Evolutionary conservation across 2,888 invertebrate species (phyloP).

Genomic region (Hypsopygia costalis): DNA sequence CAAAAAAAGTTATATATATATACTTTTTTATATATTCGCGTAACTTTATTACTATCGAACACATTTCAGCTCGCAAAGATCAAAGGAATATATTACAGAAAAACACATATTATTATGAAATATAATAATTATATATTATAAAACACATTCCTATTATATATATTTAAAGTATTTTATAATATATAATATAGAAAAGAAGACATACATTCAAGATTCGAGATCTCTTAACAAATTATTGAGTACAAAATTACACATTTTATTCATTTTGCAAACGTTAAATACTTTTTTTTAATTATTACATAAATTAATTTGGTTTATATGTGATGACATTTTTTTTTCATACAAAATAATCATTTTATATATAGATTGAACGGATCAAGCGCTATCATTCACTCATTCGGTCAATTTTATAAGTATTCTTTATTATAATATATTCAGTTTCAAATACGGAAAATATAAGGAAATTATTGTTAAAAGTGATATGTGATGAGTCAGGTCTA

Average conservation of each 20-base stretch:
- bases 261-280: slow-evolving; percentile 15
- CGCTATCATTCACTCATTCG: slow-evolving; percentile 12
- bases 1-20: background rate
- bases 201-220: slow-evolving; percentile 1
- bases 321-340: background rate
- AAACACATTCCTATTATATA: slow-evolving; percentile 19
- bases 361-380: slow-evolving; percentile 7
- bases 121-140: slow-evolving; percentile 24
- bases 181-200: slow-evolving; percentile 10
- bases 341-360: background rate
- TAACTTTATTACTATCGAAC: background rate
- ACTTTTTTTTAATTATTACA: slow-evolving; percentile 9
- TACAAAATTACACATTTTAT: slow-evolving; percentile 28
- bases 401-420: slow-evolving; percentile 9
- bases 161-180: slow-evolving; percentile 17
- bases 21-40: background rate
- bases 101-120: slow-evolving; percentile 42
- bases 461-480: slow-evolving; percentile 25
- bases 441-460: slow-evolving; percentile 4
- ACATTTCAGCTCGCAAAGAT: slow-evolving; percentile 23
- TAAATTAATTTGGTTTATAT: slow-evolving; percentile 6
- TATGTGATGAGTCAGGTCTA: slow-evolving; percentile 44
- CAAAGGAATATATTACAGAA: slow-evolving; percentile 47
- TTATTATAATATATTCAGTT: slow-evolving; percentile 5
- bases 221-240: slow-evolving; percentile 36